These are phyloP conservation scores for Chrosomus eos DNA, from an alignment of 2,797 vertebrate species.

Conservation along the genomic window DNA sequence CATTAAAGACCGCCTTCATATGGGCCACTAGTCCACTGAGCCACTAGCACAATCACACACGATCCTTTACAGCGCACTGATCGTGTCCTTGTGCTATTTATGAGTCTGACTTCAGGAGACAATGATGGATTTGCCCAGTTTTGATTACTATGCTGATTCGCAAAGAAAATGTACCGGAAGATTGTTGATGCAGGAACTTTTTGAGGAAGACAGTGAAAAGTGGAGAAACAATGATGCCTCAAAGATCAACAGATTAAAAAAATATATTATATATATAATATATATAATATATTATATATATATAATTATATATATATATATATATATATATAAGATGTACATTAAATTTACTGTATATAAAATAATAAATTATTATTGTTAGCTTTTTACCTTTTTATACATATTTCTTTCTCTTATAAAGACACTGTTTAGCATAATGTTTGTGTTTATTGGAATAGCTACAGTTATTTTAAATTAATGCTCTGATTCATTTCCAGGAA, in stretches of 20 bases:
- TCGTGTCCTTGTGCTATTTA: conserved; percentile 63
- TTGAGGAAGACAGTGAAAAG: not conserved
- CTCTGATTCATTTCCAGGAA: not conserved
- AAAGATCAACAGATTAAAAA: not conserved
- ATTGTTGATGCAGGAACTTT: conserved; percentile 28
- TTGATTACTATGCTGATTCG: conserved; percentile 70
- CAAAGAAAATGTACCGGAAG: conserved; percentile 32
- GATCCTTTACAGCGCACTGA: conserved; percentile 56
- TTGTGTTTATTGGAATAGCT: not conserved
- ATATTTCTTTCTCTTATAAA: not conserved
- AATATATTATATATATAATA: no score
- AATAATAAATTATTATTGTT: no score
- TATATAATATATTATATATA: no score
- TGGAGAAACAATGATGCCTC: not conserved
- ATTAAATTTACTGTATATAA: no score
- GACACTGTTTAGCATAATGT: not conserved
- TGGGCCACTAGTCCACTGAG: conserved; percentile 72
- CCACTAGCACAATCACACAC: conserved; percentile 56
- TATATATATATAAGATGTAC: no score
- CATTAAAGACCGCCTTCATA: conserved; percentile 60
- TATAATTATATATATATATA: no score
- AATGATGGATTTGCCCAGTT: conserved; percentile 78
- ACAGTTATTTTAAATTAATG: not conserved
- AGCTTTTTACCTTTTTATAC: not conserved
- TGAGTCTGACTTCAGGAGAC: conserved; percentile 68